phyloP scores from a whole-genome alignment of 2,888 invertebrate species.

The Aspidiotus destructor region DNA sequence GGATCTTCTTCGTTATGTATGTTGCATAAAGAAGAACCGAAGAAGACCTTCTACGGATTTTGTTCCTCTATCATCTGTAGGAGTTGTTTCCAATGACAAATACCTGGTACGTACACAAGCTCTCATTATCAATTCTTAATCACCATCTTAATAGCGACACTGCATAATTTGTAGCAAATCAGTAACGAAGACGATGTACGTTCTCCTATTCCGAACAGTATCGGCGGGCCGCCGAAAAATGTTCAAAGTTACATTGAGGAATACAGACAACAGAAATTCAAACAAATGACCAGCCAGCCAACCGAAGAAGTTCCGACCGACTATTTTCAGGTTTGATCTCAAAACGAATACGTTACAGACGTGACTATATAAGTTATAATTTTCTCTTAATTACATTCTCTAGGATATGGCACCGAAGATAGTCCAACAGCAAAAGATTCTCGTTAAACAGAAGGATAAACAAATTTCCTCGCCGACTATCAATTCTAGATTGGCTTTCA shows the following conservation, averaged over 20 bases:
- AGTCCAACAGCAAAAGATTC: slow-evolving; percentile 12
- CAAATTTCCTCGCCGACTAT: neutral
- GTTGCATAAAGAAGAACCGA: slow-evolving; percentile 3
- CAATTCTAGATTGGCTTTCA: slow-evolving; percentile 15
- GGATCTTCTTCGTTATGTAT: slow-evolving; percentile 13
- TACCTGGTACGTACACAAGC: slow-evolving; percentile 5
- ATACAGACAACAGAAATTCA: slow-evolving; percentile 23
- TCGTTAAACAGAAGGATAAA: slow-evolving; percentile 12
- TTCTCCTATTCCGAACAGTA: neutral
- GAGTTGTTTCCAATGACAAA: slow-evolving; percentile 14
- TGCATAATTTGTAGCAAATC: neutral
- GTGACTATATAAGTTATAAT: neutral
- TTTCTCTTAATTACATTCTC: neutral
- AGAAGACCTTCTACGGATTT: slow-evolving; percentile 17
- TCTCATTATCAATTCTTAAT: no score
- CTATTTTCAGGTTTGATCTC: slow-evolving; percentile 14
- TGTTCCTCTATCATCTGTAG: slow-evolving; percentile 19
- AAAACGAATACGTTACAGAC: neutral
- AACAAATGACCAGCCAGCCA: slow-evolving; percentile 7
- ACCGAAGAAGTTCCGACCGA: slow-evolving; percentile 19
- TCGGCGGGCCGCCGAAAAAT: slow-evolving; percentile 5
- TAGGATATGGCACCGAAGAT: slow-evolving; percentile 27
- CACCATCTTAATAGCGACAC: no score
- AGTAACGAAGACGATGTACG: neutral
- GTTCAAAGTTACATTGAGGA: slow-evolving; percentile 25